Evolutionary conservation across 2,888 invertebrate genomes (phyloP), one percentile per base, ranked within the genome.

Genomic region (Mythimna ferrago): DNA sequence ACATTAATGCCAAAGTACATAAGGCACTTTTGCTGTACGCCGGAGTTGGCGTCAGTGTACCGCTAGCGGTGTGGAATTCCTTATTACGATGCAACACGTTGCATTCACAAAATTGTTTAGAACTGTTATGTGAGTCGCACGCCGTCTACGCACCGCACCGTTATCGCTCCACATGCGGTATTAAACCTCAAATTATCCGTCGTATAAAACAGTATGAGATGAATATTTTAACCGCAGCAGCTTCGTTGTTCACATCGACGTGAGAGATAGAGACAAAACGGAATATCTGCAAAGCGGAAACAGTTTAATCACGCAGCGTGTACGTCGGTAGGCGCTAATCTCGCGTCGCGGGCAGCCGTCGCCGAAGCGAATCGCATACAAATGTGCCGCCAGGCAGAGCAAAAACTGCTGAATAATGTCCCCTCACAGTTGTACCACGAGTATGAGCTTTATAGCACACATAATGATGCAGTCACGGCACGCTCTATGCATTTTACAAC

Each of bases 401-500:
- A 95, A 94, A 95, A 95, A 95, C 92, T 93, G 93, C 94, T 94
- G 94, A 94, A 93, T 94, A 94, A 95, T 92, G 92, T 92, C 91
- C 92, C 91, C 90, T 91, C 90, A 86, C 85, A 89, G 87, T 90
- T 92, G 89, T 90, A 91, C 68, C 60, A 66, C 88, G 89, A 90
- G 51, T n/a, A 48, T 16, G 48, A 48, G 93, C 91, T 92, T 92
- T 92, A 90, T 91, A 87, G 88, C 87, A 87, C 91, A 91, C 91
- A 89, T 92, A 94, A 94, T 94, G 90, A 93, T 92, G 92, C 88
- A 94, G 92, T 92, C 91, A 91, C 89, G 89, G 89, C 91, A 90
- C 91, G 88, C 89, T 89, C 88, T 89, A 87, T 89, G 89, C 89
- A 91, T 92, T 93, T 92, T 88, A 91, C 91, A 91, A 90, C 86